Conservation (phyloP, 2,113 vertebrate species). For the Tachysurus fulvidraco region DNA sequence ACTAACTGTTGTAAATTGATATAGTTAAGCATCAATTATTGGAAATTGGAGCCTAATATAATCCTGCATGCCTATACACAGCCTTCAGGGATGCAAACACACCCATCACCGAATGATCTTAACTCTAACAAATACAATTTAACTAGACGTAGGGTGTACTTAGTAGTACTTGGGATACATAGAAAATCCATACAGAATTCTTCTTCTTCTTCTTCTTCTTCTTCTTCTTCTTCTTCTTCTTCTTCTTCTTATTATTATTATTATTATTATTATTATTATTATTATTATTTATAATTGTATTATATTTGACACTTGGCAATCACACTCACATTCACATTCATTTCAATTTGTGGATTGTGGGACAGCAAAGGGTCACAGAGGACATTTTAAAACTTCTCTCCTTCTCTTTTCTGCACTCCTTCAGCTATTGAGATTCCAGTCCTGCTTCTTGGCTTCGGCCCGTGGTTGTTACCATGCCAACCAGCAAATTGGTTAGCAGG, state of each 20-base stretch:
- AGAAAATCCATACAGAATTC: not conserved
- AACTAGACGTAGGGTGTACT: not conserved
- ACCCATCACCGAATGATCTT: constrained; percentile 7
- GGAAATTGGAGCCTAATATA: not conserved
- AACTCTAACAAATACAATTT: not conserved
- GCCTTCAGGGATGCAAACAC: constrained; percentile 22
- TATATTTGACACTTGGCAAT: no score
- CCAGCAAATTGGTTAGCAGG: constrained; percentile 76
- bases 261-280: not conserved
- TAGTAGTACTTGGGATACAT: not conserved
- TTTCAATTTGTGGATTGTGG: constrained; percentile 13
- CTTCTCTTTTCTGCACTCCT: constrained; percentile 61
- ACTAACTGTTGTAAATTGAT: not conserved
- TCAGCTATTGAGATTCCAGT: constrained; percentile 77
- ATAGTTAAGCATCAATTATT: not conserved
- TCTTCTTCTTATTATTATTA: no score
- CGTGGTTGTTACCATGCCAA: constrained; percentile 76
- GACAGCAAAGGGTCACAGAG: constrained; percentile 55
- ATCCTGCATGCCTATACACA: constrained; percentile 17
- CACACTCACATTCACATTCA: not conserved
- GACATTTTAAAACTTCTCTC: constrained; percentile 71
- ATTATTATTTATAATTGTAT: not conserved
- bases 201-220: no score
- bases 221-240: no score
- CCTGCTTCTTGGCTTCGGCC: constrained; percentile 73